These are phyloP conservation scores for Psittacara wagleri DNA, from an alignment of 2,113 vertebrate species.

Conservation along the genomic window DNA sequence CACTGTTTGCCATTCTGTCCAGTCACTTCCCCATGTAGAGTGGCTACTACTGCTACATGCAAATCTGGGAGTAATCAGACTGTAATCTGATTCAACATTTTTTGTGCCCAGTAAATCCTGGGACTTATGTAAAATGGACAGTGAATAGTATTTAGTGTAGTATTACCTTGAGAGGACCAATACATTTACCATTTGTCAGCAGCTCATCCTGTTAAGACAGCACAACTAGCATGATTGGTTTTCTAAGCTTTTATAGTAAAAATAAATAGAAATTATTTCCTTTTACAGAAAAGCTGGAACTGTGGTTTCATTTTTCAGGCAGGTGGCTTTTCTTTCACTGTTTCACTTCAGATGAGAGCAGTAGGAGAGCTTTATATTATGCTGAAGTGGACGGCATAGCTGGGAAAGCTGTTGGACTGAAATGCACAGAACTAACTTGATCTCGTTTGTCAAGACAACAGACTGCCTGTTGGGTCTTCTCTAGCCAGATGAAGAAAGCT, in stretches of 20 bases:
- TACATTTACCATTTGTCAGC: neutral
- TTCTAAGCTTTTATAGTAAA: neutral
- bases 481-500: neutral
- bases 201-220: neutral
- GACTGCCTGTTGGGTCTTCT: neutral
- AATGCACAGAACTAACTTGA: neutral
- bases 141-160: neutral
- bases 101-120: neutral
- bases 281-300: neutral
- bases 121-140: neutral
- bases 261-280: neutral
- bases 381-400: neutral
- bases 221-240: neutral
- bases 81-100: neutral
- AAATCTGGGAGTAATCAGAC: neutral
- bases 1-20: neutral
- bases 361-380: neutral
- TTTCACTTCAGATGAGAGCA: neutral
- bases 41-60: neutral
- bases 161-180: neutral
- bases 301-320: neutral
- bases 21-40: accelerated
- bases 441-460: neutral
- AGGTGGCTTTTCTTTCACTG: neutral
- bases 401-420: neutral